Conservation (phyloP, 1,140 invertebrate species). For the Drosophila arawakana region DNA sequence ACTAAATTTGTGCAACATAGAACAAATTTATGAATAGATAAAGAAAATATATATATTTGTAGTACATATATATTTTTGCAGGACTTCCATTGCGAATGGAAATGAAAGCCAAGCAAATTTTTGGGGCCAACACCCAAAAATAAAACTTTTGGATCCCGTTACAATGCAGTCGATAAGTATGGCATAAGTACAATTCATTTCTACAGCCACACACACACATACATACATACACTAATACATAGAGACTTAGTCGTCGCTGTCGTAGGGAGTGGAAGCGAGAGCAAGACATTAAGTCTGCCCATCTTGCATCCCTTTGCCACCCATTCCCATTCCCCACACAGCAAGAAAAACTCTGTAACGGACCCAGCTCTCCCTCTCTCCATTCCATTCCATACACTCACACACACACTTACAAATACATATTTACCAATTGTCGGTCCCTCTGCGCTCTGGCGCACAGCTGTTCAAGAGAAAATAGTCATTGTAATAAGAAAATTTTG, state of each 20-base stretch:
- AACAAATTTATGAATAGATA: slow-evolving; percentile 36
- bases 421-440: slow-evolving; percentile 35
- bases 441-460: slow-evolving; percentile 32
- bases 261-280: neutral
- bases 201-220: slow-evolving; percentile 51
- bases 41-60: slow-evolving; percentile 1
- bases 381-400: neutral
- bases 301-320: slow-evolving; percentile 1
- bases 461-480: slow-evolving; percentile 71
- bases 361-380: neutral
- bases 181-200: slow-evolving; percentile 77
- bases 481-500: slow-evolving; percentile 83
- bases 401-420: neutral
- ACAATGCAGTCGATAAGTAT: slow-evolving; percentile 82
- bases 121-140: slow-evolving; percentile 67
- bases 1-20: slow-evolving; percentile 70
- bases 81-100: slow-evolving; percentile 43
- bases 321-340: slow-evolving; percentile 1
- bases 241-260: too few species aligned
- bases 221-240: too few species aligned
- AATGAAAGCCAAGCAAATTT: slow-evolving; percentile 26
- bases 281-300: slow-evolving; percentile 18
- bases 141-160: slow-evolving; percentile 62
- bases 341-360: slow-evolving; percentile 23
- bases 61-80: slow-evolving; percentile 52